These are phyloP conservation scores for Siniperca undulata DNA, from an alignment of 2,797 vertebrate genomes.

Conservation along the genomic window DNA sequence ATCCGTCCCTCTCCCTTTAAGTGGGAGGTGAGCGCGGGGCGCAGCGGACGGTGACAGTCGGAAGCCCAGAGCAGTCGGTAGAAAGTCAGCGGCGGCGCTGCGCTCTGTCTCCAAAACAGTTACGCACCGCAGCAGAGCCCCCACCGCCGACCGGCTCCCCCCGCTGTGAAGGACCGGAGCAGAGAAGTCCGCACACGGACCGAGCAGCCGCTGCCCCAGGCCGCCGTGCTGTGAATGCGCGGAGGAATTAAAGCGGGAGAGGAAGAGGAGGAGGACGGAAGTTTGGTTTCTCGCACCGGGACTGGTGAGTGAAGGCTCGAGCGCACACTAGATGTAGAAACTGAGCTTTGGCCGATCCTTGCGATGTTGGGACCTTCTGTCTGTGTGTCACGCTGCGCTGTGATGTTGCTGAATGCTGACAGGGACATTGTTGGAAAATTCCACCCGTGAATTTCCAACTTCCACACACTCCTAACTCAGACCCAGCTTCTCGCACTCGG, in stretches of 20 bases:
- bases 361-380: too few species aligned
- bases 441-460: neutral
- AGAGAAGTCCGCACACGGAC: neutral
- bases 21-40: constrained; percentile 85
- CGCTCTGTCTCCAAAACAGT: constrained; percentile 60
- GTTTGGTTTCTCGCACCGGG: constrained; percentile 70
- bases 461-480: too few species aligned
- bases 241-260: constrained; percentile 64
- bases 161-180: constrained; percentile 23
- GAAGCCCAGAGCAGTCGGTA: constrained; percentile 66
- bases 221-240: constrained; percentile 65
- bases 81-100: constrained; percentile 76
- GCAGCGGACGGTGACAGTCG: constrained; percentile 71
- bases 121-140: constrained; percentile 48
- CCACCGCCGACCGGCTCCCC: neutral
- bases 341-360: neutral
- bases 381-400: neutral
- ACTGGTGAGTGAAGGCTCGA: constrained; percentile 79
- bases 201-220: constrained; percentile 31
- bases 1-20: constrained; percentile 87
- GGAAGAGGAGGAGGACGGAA: constrained; percentile 73
- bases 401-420: neutral
- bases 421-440: too few species aligned
- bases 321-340: neutral
- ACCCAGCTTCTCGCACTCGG: too few species aligned